phyloP scores from a whole-genome alignment of 2,797 vertebrate genomes.

The Bovichtus diacanthus region DNA sequence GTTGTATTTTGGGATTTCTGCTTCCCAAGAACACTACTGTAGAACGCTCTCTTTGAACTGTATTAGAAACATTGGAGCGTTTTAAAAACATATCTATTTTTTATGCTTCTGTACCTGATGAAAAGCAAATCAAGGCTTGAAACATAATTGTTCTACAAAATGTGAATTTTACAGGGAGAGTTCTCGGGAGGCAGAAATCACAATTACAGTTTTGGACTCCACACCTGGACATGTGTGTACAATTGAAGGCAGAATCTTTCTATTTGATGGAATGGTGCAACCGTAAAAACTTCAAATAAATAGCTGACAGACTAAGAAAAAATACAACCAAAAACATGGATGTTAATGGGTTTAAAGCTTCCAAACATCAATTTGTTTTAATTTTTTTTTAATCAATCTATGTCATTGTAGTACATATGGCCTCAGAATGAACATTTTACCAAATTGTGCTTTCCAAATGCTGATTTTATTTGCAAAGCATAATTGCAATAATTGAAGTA shows the following conservation, averaged over 20 bases:
- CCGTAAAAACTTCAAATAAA: neutral
- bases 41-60: neutral
- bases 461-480: neutral
- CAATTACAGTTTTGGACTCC: neutral
- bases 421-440: neutral
- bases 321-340: neutral
- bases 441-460: neutral
- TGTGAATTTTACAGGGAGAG: neutral
- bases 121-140: neutral
- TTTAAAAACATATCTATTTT: neutral
- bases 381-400: too few relatives aligned
- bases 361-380: neutral
- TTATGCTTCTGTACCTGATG: neutral
- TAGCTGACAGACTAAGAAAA: neutral
- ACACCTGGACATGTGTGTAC: neutral
- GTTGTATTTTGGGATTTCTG: neutral
- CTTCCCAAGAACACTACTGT: neutral
- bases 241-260: neutral
- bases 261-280: neutral
- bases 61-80: neutral
- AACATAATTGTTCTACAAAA: neutral
- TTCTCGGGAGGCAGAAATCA: neutral
- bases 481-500: neutral
- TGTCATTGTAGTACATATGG: neutral
- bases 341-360: neutral